Conservation (phyloP, 1,140 invertebrate genomes). For the Chionoecetes opilio region DNA sequence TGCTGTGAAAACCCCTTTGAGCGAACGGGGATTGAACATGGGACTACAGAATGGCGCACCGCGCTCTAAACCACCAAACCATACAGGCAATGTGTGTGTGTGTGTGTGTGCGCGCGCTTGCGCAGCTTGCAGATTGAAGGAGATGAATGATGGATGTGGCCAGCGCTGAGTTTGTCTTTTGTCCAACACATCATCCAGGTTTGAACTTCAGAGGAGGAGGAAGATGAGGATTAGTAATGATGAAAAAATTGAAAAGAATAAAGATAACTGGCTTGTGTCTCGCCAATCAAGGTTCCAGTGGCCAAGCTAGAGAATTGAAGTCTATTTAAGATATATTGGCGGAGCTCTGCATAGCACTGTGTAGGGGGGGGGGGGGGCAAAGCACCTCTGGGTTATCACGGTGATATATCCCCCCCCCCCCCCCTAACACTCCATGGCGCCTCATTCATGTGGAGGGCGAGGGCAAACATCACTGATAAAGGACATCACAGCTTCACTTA, state of each 20-base stretch:
- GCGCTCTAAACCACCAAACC: too few species aligned
- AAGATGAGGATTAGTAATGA: not conserved
- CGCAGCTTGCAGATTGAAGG: not conserved
- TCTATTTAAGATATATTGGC: too few species aligned
- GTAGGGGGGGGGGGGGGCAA: not conserved
- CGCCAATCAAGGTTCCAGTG: too few species aligned
- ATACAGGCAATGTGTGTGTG: constrained; percentile 12
- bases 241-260: not conserved
- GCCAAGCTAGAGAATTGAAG: too few species aligned
- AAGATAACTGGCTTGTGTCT: too few species aligned
- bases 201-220: not conserved
- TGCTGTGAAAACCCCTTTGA: too few species aligned
- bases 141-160: not conserved
- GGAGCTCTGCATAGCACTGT: not conserved
- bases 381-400: not conserved
- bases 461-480: constrained; percentile 19
- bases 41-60: too few species aligned
- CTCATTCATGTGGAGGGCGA: not conserved
- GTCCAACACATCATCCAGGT: not conserved
- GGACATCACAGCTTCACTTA: not conserved
- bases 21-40: too few species aligned
- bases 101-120: not conserved
- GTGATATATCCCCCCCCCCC: not conserved
- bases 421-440: too few species aligned
- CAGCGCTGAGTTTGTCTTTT: not conserved